phyloP scores from a whole-genome alignment of 1,140 invertebrate genomes.

The Drosophila nannoptera region DNA sequence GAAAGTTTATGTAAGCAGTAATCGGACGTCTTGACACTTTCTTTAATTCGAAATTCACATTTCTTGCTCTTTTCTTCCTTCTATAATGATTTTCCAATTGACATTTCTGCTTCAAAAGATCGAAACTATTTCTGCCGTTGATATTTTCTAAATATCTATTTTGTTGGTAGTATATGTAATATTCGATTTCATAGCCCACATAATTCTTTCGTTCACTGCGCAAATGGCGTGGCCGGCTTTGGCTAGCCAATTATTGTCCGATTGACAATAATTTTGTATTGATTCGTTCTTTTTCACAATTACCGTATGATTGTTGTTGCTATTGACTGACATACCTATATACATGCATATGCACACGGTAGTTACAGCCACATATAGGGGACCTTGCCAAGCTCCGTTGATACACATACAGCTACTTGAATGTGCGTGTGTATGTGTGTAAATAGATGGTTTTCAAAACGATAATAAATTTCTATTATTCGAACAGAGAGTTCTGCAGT shows the following conservation, averaged over 20 bases:
- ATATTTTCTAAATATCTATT: not conserved
- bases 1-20: not conserved
- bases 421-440: not conserved
- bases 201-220: not conserved
- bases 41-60: too few relatives aligned
- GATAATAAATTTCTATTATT: constrained; percentile 6
- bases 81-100: too few relatives aligned
- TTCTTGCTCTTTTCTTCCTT: too few relatives aligned
- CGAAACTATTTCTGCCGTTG: too few relatives aligned
- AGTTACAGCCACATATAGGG: not conserved
- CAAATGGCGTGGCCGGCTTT: not conserved
- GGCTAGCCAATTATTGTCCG: constrained; percentile 48
- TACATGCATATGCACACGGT: not conserved
- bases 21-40: too few relatives aligned
- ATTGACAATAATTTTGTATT: constrained; percentile 65
- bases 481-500: not conserved
- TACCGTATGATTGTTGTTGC: constrained; percentile 2
- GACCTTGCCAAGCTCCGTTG: constrained; percentile 13
- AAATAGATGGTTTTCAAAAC: constrained; percentile 17
- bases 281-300: constrained; percentile 54
- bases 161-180: not conserved
- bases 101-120: too few relatives aligned
- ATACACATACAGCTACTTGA: constrained; percentile 4
- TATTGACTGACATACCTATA: constrained; percentile 2
- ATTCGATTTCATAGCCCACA: not conserved